phyloP scores from a whole-genome alignment of 2,888 invertebrate species.

The Teinopalpus imperialis region DNA sequence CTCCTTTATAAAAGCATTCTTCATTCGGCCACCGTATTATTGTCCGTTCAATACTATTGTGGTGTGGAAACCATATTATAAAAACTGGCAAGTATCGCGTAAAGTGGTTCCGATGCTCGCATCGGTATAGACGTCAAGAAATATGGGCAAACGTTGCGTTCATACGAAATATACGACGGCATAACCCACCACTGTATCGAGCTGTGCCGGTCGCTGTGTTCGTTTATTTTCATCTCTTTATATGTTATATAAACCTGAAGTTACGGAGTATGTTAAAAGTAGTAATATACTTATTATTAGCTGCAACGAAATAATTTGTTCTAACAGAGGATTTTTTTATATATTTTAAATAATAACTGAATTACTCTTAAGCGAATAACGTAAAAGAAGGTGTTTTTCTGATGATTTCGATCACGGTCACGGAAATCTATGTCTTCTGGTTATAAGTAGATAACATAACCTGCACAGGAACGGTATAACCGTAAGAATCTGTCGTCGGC shows the following conservation, averaged over 20 bases:
- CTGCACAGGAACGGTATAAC: no score
- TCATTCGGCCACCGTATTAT: constrained; percentile 14
- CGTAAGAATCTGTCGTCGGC: no score
- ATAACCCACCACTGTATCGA: constrained; percentile 50
- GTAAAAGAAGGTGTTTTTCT: no score
- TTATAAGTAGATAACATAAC: no score
- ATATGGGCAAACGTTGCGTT: constrained; percentile 62
- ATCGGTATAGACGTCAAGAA: constrained; percentile 62
- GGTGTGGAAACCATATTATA: constrained; percentile 68
- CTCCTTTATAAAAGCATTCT: neutral
- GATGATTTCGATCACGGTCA: no score
- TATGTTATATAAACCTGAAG: constrained; percentile 4
- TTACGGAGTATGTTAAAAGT: constrained; percentile 4
- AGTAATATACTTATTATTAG: neutral
- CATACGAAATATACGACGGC: constrained; percentile 57
- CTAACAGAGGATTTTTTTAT: no score
- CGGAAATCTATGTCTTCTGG: no score
- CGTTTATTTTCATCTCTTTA: constrained; percentile 33
- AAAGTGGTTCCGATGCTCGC: constrained; percentile 66
- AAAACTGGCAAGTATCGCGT: constrained; percentile 70
- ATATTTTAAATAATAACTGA: no score
- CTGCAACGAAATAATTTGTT: no score
- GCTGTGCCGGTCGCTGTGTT: constrained; percentile 45
- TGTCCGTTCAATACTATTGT: constrained; percentile 59
- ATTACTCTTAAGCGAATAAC: no score